A percentile compares a stretch with the other conserved stretches of the same genome.
Conservation (phyloP, 2,888 invertebrate species). For the Orthosia gracilis region DNA sequence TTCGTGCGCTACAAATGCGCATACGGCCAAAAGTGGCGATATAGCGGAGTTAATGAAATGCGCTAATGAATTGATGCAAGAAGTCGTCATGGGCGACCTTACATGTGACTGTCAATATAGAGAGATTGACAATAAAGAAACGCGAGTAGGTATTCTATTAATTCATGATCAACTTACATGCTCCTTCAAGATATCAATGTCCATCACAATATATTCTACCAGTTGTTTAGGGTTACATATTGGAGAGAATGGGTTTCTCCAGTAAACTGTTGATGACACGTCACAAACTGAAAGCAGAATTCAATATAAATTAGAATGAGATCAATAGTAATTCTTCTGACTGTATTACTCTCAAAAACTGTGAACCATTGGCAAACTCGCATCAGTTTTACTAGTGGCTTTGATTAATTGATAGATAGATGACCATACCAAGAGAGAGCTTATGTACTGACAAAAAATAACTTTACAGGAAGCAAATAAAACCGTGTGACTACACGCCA, state of each 20-base stretch:
- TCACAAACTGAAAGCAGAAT: slow-evolving; percentile 94
- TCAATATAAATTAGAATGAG: not conserved
- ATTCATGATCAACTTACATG: slow-evolving; percentile 80
- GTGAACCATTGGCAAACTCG: not conserved
- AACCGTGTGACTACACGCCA: not conserved
- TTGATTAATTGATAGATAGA: not conserved
- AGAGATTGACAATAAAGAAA: not conserved
- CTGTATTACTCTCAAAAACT: not conserved
- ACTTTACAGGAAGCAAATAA: not conserved
- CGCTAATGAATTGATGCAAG: too few relatives aligned
- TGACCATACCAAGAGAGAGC: not conserved
- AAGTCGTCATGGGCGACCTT: too few relatives aligned
- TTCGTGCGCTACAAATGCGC: too few relatives aligned
- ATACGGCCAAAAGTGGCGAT: too few relatives aligned
- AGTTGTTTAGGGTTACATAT: slow-evolving; percentile 98
- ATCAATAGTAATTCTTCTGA: not conserved
- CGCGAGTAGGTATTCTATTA: not conserved
- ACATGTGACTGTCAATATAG: too few relatives aligned
- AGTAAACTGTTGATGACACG: slow-evolving; percentile 95
- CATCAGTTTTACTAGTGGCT: not conserved
- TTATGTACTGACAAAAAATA: not conserved
- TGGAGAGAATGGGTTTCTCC: slow-evolving; percentile 96
- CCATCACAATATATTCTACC: slow-evolving; percentile 98
- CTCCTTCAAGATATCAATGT: slow-evolving; percentile 95
- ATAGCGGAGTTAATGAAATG: too few relatives aligned